phyloP scores from a whole-genome alignment of 23 tunicate species.

The Corella eumyota region DNA sequence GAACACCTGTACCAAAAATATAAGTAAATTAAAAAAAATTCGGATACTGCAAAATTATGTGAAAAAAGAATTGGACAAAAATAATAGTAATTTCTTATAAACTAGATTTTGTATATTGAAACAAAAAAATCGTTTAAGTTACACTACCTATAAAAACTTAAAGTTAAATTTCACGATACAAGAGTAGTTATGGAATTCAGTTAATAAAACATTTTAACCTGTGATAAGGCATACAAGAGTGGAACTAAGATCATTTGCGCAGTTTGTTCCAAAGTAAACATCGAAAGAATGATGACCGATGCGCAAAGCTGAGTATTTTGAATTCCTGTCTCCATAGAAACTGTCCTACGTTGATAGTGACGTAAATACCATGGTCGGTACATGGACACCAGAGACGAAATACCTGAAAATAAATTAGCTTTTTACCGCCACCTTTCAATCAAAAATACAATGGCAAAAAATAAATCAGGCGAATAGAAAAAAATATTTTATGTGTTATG shows the following conservation, averaged over 20 bases:
- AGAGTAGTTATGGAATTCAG: too few species aligned
- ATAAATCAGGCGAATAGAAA: too few species aligned
- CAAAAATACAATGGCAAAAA: neutral
- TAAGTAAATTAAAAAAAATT: neutral
- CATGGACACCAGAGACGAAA: constrained; percentile 33
- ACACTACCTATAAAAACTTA: too few species aligned
- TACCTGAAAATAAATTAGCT: constrained; percentile 11
- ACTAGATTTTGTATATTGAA: too few species aligned
- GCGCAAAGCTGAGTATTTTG: constrained; percentile 34
- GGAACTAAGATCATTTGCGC: constrained; percentile 28
- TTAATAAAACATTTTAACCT: too few species aligned
- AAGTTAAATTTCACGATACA: too few species aligned
- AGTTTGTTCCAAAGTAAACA: constrained; percentile 11
- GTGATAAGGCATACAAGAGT: constrained; percentile 28
- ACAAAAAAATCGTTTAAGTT: too few species aligned
- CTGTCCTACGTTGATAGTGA: constrained; percentile 31
- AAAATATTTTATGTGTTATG: too few species aligned
- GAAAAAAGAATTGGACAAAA: too few species aligned
- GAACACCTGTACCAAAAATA: too few species aligned
- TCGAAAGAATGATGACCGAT: constrained; percentile 17
- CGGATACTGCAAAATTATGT: neutral
- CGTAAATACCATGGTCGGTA: constrained; percentile 3
- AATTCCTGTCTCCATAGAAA: constrained; percentile 43
- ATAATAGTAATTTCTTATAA: too few species aligned
- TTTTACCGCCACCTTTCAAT: neutral